Conservation (phyloP, 2,113 vertebrate species). For the Daphoenositta chrysoptera region DNA sequence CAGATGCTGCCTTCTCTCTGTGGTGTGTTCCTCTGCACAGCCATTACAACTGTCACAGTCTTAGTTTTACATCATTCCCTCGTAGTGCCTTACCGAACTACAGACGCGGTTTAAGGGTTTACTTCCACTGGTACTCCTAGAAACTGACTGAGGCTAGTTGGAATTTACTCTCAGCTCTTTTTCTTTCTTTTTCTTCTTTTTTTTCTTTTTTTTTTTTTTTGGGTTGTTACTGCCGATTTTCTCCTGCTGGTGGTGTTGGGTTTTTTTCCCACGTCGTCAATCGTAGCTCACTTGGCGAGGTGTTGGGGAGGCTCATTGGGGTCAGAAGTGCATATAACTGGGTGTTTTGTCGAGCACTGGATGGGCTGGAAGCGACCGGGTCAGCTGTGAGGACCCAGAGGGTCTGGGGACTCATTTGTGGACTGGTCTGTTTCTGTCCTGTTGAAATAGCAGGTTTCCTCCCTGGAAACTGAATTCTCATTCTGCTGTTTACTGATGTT, state of each 20-base stretch:
- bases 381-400: neutral
- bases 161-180: constrained; percentile 62
- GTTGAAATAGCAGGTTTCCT: constrained; percentile 7
- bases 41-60: constrained; percentile 75
- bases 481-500: neutral
- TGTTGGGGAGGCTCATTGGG: neutral
- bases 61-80: constrained; percentile 89
- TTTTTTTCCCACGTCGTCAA: neutral
- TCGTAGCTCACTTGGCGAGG: constrained; percentile 26
- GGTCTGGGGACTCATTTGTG: neutral
- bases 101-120: constrained; percentile 81
- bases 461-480: neutral
- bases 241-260: neutral
- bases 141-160: constrained; percentile 75
- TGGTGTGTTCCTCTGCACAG: constrained; percentile 77
- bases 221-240: neutral
- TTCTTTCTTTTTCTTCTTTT: neutral
- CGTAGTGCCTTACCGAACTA: constrained; percentile 98
- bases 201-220: neutral
- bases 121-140: constrained; percentile 82
- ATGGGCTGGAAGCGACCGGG: neutral
- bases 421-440: neutral
- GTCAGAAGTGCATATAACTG: neutral
- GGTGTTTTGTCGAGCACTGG: neutral
- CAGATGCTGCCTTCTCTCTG: constrained; percentile 81